phyloP scores from a whole-genome alignment of 2,797 vertebrate genomes.

The Darevskia mixta region DNA sequence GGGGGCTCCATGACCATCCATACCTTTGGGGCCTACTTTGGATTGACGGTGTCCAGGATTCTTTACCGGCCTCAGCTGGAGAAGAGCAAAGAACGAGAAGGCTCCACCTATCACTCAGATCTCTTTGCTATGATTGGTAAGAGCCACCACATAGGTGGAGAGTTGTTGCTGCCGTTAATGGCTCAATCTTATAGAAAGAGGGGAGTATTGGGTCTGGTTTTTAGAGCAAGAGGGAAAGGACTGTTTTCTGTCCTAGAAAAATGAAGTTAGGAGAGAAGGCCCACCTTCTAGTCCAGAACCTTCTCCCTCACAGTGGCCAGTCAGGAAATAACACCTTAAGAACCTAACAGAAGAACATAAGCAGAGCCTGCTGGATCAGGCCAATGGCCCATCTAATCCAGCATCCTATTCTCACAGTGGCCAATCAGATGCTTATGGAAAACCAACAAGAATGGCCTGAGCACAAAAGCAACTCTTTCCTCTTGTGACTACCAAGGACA shows the following conservation, averaged over 20 bases:
- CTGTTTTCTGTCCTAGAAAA: no score
- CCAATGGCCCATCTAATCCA: no score
- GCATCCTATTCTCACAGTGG: no score
- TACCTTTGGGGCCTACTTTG: constrained; percentile 93
- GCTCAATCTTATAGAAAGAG: not conserved
- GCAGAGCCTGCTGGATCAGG: no score
- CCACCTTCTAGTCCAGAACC: no score
- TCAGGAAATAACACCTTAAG: no score
- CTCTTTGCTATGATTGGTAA: constrained; percentile 91
- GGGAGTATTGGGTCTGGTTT: not conserved
- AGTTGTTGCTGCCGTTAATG: not conserved
- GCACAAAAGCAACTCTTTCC: no score
- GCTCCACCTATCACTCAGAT: constrained; percentile 83
- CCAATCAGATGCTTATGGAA: no score
- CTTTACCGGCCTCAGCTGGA: constrained; percentile 82
- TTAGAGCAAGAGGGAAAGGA: not conserved
- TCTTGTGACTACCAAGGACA: no score
- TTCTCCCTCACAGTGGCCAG: not conserved
- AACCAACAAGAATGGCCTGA: no score
- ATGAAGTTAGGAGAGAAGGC: no score
- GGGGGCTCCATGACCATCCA: constrained; percentile 94
- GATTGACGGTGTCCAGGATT: constrained; percentile 86
- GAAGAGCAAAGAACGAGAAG: constrained; percentile 82
- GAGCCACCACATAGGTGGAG: not conserved
- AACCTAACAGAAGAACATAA: no score